Conservation (phyloP, 2,113 vertebrate species). For the Sinocyclocheilus rhinocerous region DNA sequence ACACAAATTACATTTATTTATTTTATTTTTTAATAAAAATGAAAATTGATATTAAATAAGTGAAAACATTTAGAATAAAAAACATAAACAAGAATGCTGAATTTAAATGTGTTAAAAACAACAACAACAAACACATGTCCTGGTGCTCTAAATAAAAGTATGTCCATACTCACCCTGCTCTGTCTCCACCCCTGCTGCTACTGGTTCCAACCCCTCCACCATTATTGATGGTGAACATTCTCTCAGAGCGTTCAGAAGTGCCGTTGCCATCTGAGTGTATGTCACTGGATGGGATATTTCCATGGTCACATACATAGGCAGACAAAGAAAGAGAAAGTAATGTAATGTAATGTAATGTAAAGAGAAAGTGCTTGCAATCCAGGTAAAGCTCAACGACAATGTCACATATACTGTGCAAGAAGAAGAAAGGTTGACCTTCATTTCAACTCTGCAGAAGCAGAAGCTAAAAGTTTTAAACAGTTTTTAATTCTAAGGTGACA, state of each 20-base stretch:
- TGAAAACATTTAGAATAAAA: too few relatives aligned
- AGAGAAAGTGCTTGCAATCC: background rate
- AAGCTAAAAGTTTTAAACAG: background rate
- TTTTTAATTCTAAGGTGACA: background rate
- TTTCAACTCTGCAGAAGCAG: background rate
- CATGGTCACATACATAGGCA: background rate
- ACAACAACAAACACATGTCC: background rate
- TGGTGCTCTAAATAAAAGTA: too few relatives aligned
- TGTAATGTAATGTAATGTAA: too few relatives aligned
- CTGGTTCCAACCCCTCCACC: slow-evolving; percentile 19
- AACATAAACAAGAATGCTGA: too few relatives aligned
- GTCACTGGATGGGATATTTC: background rate
- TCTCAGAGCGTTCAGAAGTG: slow-evolving; percentile 15
- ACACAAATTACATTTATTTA: too few relatives aligned
- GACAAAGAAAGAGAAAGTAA: background rate
- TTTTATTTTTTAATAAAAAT: too few relatives aligned
- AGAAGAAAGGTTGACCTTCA: too few relatives aligned
- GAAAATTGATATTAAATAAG: too few relatives aligned
- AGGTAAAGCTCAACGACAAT: background rate
- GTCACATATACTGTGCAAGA: background rate
- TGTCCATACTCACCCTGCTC: slow-evolving; percentile 13
- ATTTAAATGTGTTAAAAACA: background rate
- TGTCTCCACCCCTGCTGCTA: background rate
- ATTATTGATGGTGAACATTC: slow-evolving; percentile 35
- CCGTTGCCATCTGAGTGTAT: background rate